A percentile compares a stretch with the other conserved stretches of the same genome.
These are phyloP conservation scores for Esox niger DNA, from an alignment of 2,113 vertebrate species.

Conservation along the genomic window DNA sequence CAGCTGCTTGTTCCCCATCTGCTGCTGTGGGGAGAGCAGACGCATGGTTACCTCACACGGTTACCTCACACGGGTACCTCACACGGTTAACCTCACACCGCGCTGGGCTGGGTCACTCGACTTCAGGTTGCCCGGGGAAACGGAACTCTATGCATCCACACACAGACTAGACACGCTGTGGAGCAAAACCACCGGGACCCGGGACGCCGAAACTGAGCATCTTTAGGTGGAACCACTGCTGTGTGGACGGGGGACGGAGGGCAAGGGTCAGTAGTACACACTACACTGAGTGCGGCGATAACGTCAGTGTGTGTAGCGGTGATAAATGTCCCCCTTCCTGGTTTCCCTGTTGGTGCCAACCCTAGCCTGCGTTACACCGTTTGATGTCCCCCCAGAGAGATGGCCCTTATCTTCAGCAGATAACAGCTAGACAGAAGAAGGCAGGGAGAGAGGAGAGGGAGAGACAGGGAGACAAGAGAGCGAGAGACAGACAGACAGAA, in stretches of 20 bases:
- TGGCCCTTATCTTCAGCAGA: slow-evolving; percentile 69
- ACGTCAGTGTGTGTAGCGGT: slow-evolving; percentile 62
- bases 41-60: no score
- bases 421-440: no score
- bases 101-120: no score
- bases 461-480: no score
- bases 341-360: slow-evolving; percentile 48
- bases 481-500: no score
- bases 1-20: slow-evolving; percentile 95
- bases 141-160: no score
- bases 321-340: slow-evolving; percentile 75
- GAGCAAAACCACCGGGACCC: no score
- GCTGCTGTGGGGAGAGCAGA: slow-evolving; percentile 67
- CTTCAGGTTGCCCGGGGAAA: no score
- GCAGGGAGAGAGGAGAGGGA: no score
- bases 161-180: no score
- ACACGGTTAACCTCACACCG: no score
- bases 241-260: slow-evolving; percentile 13
- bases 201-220: not conserved
- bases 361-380: slow-evolving; percentile 50
- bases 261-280: slow-evolving; percentile 37
- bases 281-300: slow-evolving; percentile 62
- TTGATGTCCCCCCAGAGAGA: slow-evolving; percentile 64
- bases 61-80: no score
- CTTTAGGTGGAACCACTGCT: not conserved